phyloP scores from a whole-genome alignment of 2,797 vertebrate genomes.

The Lepilemur ruficaudatus region DNA sequence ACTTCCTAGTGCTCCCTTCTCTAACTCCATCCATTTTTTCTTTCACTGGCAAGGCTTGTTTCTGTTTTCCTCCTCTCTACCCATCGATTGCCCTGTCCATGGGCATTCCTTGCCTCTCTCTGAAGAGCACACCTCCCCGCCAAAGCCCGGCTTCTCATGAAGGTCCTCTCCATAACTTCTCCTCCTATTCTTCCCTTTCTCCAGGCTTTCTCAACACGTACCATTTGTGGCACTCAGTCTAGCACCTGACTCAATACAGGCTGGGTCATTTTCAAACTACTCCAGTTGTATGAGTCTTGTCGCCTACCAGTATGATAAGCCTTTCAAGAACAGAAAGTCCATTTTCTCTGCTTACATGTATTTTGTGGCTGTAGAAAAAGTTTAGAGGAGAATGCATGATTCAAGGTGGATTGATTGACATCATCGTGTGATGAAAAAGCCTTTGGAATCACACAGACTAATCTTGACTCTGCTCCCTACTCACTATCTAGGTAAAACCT shows the following conservation, averaged over 20 bases:
- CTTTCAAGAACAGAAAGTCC: background rate
- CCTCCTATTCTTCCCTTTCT: background rate
- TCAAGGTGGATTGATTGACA: background rate
- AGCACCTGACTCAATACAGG: background rate
- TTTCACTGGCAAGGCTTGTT: background rate
- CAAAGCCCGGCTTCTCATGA: background rate
- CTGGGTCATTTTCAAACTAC: background rate
- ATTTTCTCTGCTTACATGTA: background rate
- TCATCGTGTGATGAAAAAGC: background rate
- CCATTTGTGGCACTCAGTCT: background rate
- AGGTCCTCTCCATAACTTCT: background rate
- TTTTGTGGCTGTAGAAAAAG: background rate
- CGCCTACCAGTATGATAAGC: background rate
- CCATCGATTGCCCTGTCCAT: rapidly evolving
- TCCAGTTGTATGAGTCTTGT: background rate
- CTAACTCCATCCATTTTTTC: background rate
- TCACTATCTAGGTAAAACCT: background rate
- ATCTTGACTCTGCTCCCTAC: background rate
- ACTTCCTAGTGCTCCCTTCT: background rate
- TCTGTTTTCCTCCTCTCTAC: background rate
- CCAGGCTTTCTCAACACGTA: too few species aligned
- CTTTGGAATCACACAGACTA: background rate
- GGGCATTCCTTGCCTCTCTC: background rate
- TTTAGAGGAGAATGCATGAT: background rate
- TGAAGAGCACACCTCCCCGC: background rate